phyloP scores from a whole-genome alignment of 1,140 invertebrate species.

The Drosophila orosa region DNA sequence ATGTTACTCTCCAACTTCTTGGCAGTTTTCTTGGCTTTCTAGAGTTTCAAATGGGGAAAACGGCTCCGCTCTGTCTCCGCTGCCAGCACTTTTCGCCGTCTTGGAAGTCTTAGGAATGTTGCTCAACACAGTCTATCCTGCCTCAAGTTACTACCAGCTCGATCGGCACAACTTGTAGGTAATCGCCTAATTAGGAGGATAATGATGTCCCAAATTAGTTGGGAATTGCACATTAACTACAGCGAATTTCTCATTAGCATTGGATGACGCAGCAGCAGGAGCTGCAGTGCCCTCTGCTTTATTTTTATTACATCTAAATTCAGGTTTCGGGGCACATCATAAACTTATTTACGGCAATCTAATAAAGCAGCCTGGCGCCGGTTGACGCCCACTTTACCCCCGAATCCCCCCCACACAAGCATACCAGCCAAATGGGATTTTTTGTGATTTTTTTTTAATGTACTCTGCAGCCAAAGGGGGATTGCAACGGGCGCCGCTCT shows the following conservation, averaged over 20 bases:
- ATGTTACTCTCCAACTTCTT: slow-evolving; percentile 1
- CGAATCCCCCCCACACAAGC: background rate
- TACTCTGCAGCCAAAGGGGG: slow-evolving; percentile 9
- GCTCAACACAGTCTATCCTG: background rate
- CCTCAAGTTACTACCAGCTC: slow-evolving; percentile 22
- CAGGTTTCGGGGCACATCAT: slow-evolving; percentile 58
- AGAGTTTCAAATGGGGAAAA: slow-evolving; percentile 68
- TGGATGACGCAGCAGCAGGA: slow-evolving; percentile 11
- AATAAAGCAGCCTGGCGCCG: slow-evolving; percentile 76
- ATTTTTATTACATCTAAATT: slow-evolving; percentile 39
- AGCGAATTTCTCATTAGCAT: slow-evolving; percentile 33
- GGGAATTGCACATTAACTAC: slow-evolving; percentile 13
- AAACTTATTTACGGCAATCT: slow-evolving; percentile 81
- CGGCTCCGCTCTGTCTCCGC: slow-evolving; percentile 52
- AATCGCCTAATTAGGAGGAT: slow-evolving; percentile 39
- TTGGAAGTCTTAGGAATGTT: slow-evolving; percentile 62
- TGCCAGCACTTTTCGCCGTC: slow-evolving; percentile 15
- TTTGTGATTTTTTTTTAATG: slow-evolving; percentile 25
- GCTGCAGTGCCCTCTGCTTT: slow-evolving; percentile 14
- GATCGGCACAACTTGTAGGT: slow-evolving; percentile 38
- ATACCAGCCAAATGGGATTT: slow-evolving; percentile 51
- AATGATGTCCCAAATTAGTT: slow-evolving; percentile 47
- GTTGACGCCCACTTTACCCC: slow-evolving; percentile 54
- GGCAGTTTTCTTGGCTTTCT: slow-evolving; percentile 23
- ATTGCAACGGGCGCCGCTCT: slow-evolving; percentile 42